phyloP scores from a whole-genome alignment of 1,140 invertebrate genomes.

The Drosophila pruinosa region DNA sequence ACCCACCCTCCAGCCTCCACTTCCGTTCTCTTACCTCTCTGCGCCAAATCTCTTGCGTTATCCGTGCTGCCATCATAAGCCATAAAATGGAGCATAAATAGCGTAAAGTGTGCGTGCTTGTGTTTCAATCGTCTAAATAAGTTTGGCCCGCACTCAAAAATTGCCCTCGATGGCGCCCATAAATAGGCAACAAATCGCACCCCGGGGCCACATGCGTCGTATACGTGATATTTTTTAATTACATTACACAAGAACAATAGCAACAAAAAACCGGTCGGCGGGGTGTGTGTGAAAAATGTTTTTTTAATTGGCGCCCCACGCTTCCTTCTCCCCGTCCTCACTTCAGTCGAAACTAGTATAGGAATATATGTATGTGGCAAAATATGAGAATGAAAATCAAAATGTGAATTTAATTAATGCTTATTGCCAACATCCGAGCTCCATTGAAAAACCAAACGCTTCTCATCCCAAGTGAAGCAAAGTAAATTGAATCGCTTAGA shows the following conservation, averaged over 20 bases:
- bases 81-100: slow-evolving; percentile 34
- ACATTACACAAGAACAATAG: slow-evolving; percentile 48
- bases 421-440: slow-evolving; percentile 1
- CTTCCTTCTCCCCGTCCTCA: background rate
- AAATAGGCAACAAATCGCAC: slow-evolving; percentile 66
- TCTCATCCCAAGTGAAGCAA: slow-evolving; percentile 8
- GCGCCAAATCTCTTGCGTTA: background rate
- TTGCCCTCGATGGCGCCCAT: slow-evolving; percentile 42
- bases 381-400: slow-evolving; percentile 15
- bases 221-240: slow-evolving; percentile 80
- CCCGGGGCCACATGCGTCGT: slow-evolving; percentile 67
- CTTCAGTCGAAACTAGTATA: slow-evolving; percentile 16
- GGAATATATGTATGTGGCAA: slow-evolving; percentile 35
- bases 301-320: slow-evolving; percentile 57
- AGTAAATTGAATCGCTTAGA: background rate
- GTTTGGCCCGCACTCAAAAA: slow-evolving; percentile 34
- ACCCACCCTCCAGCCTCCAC: background rate
- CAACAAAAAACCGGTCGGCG: background rate
- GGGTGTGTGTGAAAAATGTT: slow-evolving; percentile 56
- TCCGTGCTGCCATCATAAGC: slow-evolving; percentile 14
- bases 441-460: slow-evolving; percentile 14
- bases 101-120: slow-evolving; percentile 30
- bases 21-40: background rate
- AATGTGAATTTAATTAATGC: slow-evolving; percentile 75
- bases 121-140: slow-evolving; percentile 41